A percentile compares a stretch with the other conserved stretches of the same genome.
Conservation (phyloP, 2,113 vertebrate genomes). For the Hystrix brachyura region DNA sequence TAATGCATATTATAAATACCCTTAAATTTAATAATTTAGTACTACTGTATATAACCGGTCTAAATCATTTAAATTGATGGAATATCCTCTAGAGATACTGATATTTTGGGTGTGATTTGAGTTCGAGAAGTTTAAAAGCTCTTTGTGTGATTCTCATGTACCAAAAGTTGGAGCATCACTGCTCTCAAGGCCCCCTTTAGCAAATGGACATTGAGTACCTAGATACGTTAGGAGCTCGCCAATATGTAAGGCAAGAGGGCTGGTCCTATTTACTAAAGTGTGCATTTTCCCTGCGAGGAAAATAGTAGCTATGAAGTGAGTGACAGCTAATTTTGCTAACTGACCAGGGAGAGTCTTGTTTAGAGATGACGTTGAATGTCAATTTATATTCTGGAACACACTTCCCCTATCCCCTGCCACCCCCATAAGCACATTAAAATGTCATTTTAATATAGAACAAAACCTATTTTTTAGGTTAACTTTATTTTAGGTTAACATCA, state of each 20-base stretch:
- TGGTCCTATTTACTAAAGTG: neutral
- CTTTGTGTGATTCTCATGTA: neutral
- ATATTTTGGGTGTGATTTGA: neutral
- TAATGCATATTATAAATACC: neutral
- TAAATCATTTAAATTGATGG: neutral
- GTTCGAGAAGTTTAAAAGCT: neutral
- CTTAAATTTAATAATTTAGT: neutral
- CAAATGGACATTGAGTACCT: neutral
- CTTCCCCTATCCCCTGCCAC: neutral
- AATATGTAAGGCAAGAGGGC: neutral
- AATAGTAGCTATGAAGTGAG: neutral
- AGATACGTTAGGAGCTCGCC: neutral
- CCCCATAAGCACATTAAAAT: neutral
- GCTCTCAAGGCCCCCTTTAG: neutral
- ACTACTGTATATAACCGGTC: neutral
- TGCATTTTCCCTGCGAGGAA: neutral
- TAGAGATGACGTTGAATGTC: neutral
- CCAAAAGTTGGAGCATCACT: neutral
- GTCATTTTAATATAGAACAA: neutral
- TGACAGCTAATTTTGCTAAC: slow-evolving; percentile 21
- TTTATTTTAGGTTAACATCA: slow-evolving; percentile 46
- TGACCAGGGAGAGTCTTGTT: neutral
- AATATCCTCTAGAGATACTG: neutral
- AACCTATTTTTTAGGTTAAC: neutral
- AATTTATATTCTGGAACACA: neutral